Base-by-base conservation (phyloP, 2,797 vertebrate species). In the Ptychadena robeensis region DNA sequence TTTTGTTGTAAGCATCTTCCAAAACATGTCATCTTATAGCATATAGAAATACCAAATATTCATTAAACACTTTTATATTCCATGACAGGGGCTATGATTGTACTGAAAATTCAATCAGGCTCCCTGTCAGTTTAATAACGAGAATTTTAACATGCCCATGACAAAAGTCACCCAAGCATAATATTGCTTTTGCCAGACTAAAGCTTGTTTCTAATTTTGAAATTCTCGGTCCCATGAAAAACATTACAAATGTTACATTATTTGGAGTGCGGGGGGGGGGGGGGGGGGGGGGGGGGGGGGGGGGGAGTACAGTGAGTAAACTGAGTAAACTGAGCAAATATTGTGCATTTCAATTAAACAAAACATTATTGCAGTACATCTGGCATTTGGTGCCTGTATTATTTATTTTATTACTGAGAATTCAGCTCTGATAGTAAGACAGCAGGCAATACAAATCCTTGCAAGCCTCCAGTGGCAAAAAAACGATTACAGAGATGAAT, bases 401-500 rank as follows among this genome's bases (percentile, higher is more conserved):
- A 82, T 74, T 82, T 76, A 82, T 59, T 89, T 38, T 79, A 73
- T 90, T 71, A 89, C 91, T 90, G 91, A 91, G 89, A 85, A 88
- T 89, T 93, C 88, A 86, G 85, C 91, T 86, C 85, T 93, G 92
- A 90, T 89, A 89, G 91, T 92, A 92, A 91, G 90, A 89, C 87
- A 89, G 84, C 87, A 90, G 85, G 85, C 86, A 91, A 83, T 88
- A 91, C 90, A 92, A 91, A 92, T 93, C 91, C 89, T 90, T 89
- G 89, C 86, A 90, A 91, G 86, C 87, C 90, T 94, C 90, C 87
- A 0, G 89, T 91, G 90, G 89, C 87, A 93, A 90, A 88, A 88
- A 93, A 92, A 92, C 91, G 92, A 91, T 92, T 91, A 93, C 57
- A 90, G 86, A 90, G 92, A 92, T 90, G 91, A 94, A 94, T 87